Evolutionary conservation across 64 coral and sea anemone species (phyloP).

Genomic region (Dendronephthya gigantea): DNA sequence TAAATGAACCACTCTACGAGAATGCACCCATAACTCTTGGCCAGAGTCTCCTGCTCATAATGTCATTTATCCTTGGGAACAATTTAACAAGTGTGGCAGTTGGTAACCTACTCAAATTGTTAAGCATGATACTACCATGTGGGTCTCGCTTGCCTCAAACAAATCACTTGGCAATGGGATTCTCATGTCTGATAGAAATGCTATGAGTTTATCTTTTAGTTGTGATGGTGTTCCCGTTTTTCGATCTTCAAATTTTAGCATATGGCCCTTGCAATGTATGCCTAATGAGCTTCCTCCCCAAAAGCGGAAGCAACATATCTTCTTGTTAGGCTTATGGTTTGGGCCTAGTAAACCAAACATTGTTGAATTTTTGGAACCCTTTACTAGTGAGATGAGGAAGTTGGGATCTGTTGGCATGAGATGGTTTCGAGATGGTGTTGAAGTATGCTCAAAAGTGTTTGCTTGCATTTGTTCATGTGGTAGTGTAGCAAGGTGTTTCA

Average conservation of each 20-base stretch:
- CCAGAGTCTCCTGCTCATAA: not conserved
- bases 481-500: not conserved
- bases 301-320: not conserved
- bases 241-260: not conserved
- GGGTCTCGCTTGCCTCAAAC: not conserved
- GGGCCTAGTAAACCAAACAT: not conserved
- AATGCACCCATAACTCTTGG: not conserved
- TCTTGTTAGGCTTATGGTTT: not conserved
- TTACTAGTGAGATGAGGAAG: not conserved
- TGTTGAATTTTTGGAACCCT: not conserved
- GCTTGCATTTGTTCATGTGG: not conserved
- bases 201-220: not conserved
- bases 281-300: not conserved
- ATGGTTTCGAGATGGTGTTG: not conserved
- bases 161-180: not conserved
- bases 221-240: not conserved
- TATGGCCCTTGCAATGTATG: not conserved
- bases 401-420: not conserved
- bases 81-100: not conserved
- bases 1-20: not conserved
- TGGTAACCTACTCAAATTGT: not conserved
- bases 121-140: not conserved
- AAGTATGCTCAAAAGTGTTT: not conserved
- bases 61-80: not conserved
- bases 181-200: not conserved